Conservation (phyloP, 2,888 invertebrate species). For the Dryococelus australis region DNA sequence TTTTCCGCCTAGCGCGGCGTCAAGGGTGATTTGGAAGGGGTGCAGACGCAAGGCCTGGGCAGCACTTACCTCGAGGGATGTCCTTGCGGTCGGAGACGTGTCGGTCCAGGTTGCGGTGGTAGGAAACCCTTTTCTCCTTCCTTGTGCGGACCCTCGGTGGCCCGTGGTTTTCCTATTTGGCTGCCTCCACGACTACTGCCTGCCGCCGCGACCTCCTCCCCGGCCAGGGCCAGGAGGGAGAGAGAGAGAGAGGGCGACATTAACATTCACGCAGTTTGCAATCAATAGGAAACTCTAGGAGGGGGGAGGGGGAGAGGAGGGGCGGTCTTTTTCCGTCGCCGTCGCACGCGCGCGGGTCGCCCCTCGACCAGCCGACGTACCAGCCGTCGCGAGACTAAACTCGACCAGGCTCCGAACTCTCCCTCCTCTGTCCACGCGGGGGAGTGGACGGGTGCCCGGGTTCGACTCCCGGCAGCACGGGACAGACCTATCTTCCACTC, state of each 20-base stretch:
- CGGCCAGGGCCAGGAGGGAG: not conserved
- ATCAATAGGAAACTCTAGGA: constrained; percentile 18
- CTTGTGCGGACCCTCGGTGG: not conserved
- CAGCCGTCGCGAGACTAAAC: too few relatives aligned
- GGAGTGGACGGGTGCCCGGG: too few relatives aligned
- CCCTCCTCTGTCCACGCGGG: too few relatives aligned
- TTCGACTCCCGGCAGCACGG: too few relatives aligned
- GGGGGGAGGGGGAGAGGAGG: not conserved
- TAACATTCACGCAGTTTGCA: constrained; percentile 23
- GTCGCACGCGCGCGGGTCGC: not conserved
- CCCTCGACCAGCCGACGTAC: too few relatives aligned
- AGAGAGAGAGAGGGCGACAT: constrained; percentile 13
- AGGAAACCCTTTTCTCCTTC: not conserved
- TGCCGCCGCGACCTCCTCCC: not conserved
- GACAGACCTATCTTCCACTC: too few relatives aligned
- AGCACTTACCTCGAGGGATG: not conserved
- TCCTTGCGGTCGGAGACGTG: not conserved
- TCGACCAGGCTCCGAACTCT: too few relatives aligned
- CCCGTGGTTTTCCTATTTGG: constrained; percentile 1
- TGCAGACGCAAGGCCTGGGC: not conserved
- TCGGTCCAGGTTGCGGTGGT: not conserved
- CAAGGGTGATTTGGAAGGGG: not conserved
- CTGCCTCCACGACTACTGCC: not conserved
- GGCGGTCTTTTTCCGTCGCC: not conserved
- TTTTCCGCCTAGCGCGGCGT: not conserved